phyloP scores from a whole-genome alignment of 2,888 invertebrate species.

The Petrophora chlorosata region DNA sequence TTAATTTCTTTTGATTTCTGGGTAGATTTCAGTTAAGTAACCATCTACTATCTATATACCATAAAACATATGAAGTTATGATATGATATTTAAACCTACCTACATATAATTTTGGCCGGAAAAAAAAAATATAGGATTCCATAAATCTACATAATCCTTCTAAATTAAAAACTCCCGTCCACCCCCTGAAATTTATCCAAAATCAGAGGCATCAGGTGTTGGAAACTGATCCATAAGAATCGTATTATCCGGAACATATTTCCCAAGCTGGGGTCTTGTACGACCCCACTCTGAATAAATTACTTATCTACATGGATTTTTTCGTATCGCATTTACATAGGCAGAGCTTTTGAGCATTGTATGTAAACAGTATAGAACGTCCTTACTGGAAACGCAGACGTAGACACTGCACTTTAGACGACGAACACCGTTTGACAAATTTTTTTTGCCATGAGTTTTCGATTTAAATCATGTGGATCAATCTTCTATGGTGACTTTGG shows the following conservation, averaged over 20 bases:
- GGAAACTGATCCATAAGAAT: conserved; percentile 70
- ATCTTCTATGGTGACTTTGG: too few species aligned
- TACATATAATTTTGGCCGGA: too few species aligned
- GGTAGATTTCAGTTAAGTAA: too few species aligned
- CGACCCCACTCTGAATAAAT: conserved; percentile 75
- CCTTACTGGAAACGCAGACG: conserved; percentile 2
- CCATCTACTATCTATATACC: too few species aligned
- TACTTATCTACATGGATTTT: conserved; percentile 60
- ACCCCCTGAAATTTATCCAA: conserved; percentile 51
- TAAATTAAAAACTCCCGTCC: conserved; percentile 57
- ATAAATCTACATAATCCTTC: conserved; percentile 33
- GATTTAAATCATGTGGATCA: too few species aligned
- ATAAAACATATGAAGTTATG: too few species aligned
- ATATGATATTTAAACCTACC: too few species aligned
- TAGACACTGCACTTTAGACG: too few species aligned
- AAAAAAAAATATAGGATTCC: not conserved
- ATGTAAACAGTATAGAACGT: conserved; percentile 11
- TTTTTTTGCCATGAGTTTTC: too few species aligned
- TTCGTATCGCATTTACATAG: conserved; percentile 53
- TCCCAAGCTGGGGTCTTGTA: conserved; percentile 63
- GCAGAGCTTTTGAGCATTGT: conserved; percentile 38
- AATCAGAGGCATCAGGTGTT: conserved; percentile 74
- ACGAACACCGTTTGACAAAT: too few species aligned
- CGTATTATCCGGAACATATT: conserved; percentile 77
- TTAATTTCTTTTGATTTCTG: too few species aligned